phyloP scores from a whole-genome alignment of 1,140 invertebrate genomes.

The Musca vetustissima region DNA sequence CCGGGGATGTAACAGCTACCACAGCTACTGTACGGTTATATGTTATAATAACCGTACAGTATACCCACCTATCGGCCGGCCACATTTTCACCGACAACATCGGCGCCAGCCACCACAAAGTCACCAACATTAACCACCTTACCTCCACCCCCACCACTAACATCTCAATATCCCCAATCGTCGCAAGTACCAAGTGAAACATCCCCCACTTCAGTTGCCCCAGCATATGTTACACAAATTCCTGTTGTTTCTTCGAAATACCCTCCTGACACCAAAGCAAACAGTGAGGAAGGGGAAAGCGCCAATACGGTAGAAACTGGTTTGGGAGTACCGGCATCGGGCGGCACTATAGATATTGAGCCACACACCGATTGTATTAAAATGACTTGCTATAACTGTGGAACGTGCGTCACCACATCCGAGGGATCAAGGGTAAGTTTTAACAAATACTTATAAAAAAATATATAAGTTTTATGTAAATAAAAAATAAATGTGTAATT shows the following conservation, averaged over 20 bases:
- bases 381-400: conserved; percentile 71
- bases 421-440: conserved; percentile 60
- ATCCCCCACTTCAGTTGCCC: too few species aligned
- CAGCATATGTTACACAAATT: conserved; percentile 18
- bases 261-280: conserved; percentile 27
- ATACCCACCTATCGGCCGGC: too few species aligned
- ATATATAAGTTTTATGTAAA: too few species aligned
- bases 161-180: too few species aligned
- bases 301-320: too few species aligned
- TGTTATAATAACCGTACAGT: too few species aligned
- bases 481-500: too few species aligned
- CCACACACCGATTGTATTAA: conserved; percentile 61
- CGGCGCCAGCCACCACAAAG: too few species aligned
- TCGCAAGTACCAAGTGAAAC: conserved; percentile 30
- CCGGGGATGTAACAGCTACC: conserved; percentile 36
- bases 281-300: too few species aligned
- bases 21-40: background rate
- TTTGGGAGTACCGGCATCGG: conserved; percentile 8
- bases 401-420: conserved; percentile 69
- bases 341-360: conserved; percentile 31
- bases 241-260: background rate
- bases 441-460: too few species aligned
- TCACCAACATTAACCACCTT: too few species aligned
- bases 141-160: background rate
- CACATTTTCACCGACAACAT: conserved; percentile 27